Conservation (phyloP, 2,113 vertebrate species). For the Prochilodus magdalenae region DNA sequence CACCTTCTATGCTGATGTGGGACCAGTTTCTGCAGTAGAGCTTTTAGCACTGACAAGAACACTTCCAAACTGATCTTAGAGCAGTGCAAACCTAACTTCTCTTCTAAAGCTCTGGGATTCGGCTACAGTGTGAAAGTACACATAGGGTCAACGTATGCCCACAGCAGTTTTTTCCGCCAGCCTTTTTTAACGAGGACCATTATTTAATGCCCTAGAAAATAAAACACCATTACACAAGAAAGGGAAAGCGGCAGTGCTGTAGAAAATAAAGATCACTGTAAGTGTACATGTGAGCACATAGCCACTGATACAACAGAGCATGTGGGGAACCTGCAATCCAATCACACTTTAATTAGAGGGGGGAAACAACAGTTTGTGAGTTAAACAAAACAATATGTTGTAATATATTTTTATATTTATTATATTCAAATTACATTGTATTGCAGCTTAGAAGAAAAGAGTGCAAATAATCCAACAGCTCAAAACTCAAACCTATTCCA, state of each 20-base stretch:
- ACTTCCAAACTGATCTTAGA: not conserved
- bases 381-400: too few relatives aligned
- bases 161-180: slow-evolving; percentile 62
- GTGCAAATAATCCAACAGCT: too few relatives aligned
- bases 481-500: too few relatives aligned
- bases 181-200: slow-evolving; percentile 66
- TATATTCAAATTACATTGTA: too few relatives aligned
- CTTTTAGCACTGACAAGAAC: not conserved
- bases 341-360: too few relatives aligned
- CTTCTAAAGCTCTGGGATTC: not conserved
- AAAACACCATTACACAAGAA: slow-evolving; percentile 53
- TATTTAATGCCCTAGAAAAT: slow-evolving; percentile 60
- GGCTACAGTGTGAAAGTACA: not conserved
- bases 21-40: slow-evolving; percentile 10
- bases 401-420: too few relatives aligned
- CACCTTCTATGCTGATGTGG: slow-evolving; percentile 17
- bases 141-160: not conserved
- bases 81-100: not conserved
- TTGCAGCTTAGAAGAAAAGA: too few relatives aligned
- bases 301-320: not conserved
- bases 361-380: too few relatives aligned
- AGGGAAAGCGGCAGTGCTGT: slow-evolving; percentile 12
- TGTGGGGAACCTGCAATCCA: too few relatives aligned
- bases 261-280: slow-evolving; percentile 22
- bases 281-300: not conserved